Evolutionary conservation across 64 coral and sea anemone genomes (phyloP).

Genomic region (Stichodactyla mertensii): DNA sequence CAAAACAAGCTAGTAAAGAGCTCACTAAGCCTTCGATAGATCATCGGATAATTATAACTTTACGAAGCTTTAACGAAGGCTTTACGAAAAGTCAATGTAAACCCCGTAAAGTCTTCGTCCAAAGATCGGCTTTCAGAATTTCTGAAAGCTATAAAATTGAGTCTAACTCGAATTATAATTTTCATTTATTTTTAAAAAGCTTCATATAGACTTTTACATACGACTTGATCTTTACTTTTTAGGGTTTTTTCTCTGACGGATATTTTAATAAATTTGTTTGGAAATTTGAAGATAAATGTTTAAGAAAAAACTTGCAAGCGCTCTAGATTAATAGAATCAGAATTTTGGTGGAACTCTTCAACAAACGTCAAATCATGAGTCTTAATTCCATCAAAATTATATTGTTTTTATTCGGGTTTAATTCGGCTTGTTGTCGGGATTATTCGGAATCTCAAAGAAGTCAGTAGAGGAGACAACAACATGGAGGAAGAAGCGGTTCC

Average conservation of each 20-base stretch:
- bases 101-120: not conserved
- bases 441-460: not conserved
- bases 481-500: slow-evolving; percentile 45
- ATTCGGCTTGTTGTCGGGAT: not conserved
- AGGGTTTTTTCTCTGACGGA: too few relatives aligned
- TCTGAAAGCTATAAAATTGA: too few relatives aligned
- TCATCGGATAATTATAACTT: slow-evolving; percentile 5
- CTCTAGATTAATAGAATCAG: too few relatives aligned
- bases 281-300: too few relatives aligned
- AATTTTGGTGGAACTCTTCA: not conserved
- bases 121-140: not conserved
- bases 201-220: too few relatives aligned
- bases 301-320: not conserved
- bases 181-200: too few relatives aligned
- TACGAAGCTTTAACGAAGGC: not conserved
- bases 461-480: not conserved
- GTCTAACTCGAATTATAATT: too few relatives aligned
- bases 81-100: not conserved
- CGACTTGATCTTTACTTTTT: too few relatives aligned
- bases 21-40: too few relatives aligned
- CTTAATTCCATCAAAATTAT: not conserved
- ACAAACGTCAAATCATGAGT: too few relatives aligned
- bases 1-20: not conserved
- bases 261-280: too few relatives aligned
- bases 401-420: not conserved